Evolutionary conservation across 2,113 vertebrate species (phyloP).

Genomic region (Neomonachus schauinslandi): DNA sequence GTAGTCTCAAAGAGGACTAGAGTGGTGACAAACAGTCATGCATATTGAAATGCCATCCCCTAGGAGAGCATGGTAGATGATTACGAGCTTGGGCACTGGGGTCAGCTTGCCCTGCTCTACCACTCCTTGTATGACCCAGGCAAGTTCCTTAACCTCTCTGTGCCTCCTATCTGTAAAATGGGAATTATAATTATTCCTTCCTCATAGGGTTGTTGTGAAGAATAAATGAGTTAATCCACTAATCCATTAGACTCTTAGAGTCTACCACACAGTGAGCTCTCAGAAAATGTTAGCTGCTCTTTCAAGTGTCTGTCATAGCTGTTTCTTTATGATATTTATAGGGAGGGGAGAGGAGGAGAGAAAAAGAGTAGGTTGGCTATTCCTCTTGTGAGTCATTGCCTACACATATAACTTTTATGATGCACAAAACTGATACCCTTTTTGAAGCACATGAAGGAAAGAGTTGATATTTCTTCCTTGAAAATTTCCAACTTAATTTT

Average conservation of each 20-base stretch:
- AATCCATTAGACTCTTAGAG: background rate
- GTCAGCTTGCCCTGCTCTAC: background rate
- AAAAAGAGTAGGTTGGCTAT: background rate
- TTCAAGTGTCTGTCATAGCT: background rate
- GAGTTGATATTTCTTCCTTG: background rate
- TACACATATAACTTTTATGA: background rate
- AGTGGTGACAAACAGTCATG: slow-evolving; percentile 24
- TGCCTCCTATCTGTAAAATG: background rate
- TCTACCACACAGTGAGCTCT: background rate
- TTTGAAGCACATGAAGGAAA: slow-evolving; percentile 25
- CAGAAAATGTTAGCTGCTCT: slow-evolving; percentile 21
- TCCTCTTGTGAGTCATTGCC: slow-evolving; percentile 44
- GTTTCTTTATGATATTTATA: slow-evolving; percentile 36
- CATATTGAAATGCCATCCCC: background rate
- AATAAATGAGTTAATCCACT: slow-evolving; percentile 17
- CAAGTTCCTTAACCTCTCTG: slow-evolving; percentile 9
- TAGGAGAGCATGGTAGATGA: background rate
- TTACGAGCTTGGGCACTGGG: background rate
- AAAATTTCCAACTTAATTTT: slow-evolving; percentile 48
- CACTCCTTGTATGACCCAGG: background rate
- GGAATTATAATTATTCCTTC: background rate
- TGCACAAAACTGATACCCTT: slow-evolving; percentile 8
- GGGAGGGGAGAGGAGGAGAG: background rate
- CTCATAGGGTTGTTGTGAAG: background rate
- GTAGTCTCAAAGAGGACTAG: slow-evolving; percentile 6